Conservation (phyloP, 2,113 vertebrate genomes). For the Cyprinodon variegatus region DNA sequence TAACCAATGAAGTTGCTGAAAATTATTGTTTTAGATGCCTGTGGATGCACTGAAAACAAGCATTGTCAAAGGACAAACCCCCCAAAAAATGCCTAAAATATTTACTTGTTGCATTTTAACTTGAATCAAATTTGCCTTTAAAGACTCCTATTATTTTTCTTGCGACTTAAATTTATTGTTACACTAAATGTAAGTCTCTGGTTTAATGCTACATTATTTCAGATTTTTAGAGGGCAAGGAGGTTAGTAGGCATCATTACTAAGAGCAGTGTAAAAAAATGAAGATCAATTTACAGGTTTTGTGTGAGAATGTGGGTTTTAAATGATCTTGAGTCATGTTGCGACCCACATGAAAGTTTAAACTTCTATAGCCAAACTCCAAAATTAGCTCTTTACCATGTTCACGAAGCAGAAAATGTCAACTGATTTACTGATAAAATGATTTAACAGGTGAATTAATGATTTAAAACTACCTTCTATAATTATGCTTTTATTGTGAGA, state of each 20-base stretch:
- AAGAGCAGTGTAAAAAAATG: conserved; percentile 1
- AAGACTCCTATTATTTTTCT: too few relatives aligned
- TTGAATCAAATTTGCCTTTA: background rate
- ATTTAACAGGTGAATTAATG: background rate
- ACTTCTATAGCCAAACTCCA: background rate
- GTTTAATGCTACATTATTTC: too few relatives aligned
- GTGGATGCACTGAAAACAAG: background rate
- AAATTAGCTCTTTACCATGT: background rate
- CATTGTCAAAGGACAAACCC: background rate
- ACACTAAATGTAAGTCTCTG: too few relatives aligned
- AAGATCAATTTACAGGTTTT: background rate
- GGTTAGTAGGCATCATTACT: background rate
- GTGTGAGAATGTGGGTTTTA: background rate
- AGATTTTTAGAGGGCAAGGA: conserved; percentile 1
- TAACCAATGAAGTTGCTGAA: background rate
- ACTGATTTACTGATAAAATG: background rate
- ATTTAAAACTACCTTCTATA: background rate
- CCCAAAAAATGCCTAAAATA: background rate
- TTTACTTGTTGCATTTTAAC: background rate
- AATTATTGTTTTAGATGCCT: background rate
- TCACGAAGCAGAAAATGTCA: background rate
- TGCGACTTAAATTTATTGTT: too few relatives aligned
- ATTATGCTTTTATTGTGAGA: background rate
- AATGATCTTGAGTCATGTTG: background rate
- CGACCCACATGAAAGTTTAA: background rate